phyloP scores from a whole-genome alignment of 1,140 invertebrate genomes.

The Drosophila littoralis region DNA sequence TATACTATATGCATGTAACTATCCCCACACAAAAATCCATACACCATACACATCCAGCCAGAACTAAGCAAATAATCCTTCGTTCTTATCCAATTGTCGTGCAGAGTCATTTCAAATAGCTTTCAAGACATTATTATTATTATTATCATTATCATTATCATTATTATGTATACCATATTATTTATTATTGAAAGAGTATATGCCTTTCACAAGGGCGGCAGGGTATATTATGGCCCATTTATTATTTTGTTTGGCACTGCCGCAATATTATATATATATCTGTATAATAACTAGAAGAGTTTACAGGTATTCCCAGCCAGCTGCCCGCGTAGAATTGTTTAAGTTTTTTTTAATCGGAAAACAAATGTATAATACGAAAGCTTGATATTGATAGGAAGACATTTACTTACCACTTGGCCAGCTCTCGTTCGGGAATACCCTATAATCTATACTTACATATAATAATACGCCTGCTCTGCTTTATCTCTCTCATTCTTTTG shows the following conservation, averaged over 20 bases:
- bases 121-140: slow-evolving; percentile 50
- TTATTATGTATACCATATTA: slow-evolving; percentile 31
- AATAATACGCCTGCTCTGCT: slow-evolving; percentile 27
- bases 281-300: slow-evolving; percentile 18
- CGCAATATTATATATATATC: slow-evolving; percentile 17
- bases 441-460: slow-evolving; percentile 17
- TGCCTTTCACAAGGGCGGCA: slow-evolving; percentile 45
- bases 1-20: slow-evolving; percentile 19
- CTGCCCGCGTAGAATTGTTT: background rate
- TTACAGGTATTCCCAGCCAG: slow-evolving; percentile 26
- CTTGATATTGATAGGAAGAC: background rate
- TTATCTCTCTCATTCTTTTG: slow-evolving; percentile 36
- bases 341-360: background rate
- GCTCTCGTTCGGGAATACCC: too few species aligned
- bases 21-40: slow-evolving; percentile 2
- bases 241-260: slow-evolving; percentile 48
- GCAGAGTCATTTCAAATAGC: slow-evolving; percentile 52
- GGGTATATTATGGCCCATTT: slow-evolving; percentile 20
- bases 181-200: slow-evolving; percentile 38
- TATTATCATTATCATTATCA: slow-evolving; percentile 6
- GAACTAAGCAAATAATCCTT: slow-evolving; percentile 21
- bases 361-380: background rate
- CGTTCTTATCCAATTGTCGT: slow-evolving; percentile 29
- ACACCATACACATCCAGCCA: slow-evolving; percentile 20
- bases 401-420: too few species aligned